Percentiles rank a stretch among this genome's conserved stretches.
These are phyloP conservation scores for Parauchenoglanis ngamensis DNA, from an alignment of 2,797 vertebrate species.

Conservation along the genomic window DNA sequence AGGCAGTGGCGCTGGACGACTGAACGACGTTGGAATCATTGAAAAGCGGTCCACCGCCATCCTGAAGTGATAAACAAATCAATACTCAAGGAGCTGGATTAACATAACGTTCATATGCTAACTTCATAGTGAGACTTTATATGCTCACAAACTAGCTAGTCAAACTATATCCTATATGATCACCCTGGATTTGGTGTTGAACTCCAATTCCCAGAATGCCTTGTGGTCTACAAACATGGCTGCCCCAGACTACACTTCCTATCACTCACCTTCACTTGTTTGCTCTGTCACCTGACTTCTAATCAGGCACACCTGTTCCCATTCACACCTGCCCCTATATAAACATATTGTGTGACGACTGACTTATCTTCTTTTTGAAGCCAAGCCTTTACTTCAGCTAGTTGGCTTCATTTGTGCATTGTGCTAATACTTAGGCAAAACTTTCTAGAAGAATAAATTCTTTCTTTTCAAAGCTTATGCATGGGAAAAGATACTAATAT, in stretches of 20 bases:
- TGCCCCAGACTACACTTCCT: neutral
- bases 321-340: neutral
- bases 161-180: neutral
- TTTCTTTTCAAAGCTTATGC: neutral
- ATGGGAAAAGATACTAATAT: neutral
- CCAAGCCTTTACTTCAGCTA: neutral
- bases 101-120: neutral
- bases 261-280: neutral
- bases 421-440: neutral
- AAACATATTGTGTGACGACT: neutral
- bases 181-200: neutral
- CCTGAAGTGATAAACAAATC: slow-evolving; percentile 71
- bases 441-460: neutral
- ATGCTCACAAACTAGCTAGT: neutral
- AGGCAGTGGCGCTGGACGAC: slow-evolving; percentile 65
- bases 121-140: neutral
- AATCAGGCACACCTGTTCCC: neutral
- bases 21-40: rapidly evolving
- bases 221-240: neutral
- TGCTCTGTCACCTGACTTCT: neutral
- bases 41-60: slow-evolving; percentile 68
- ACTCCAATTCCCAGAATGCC: neutral
- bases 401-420: neutral
- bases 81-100: neutral
- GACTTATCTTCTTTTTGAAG: neutral